Base-by-base conservation (phyloP, 2,113 vertebrate species). In the Atherinomorus stipes region DNA sequence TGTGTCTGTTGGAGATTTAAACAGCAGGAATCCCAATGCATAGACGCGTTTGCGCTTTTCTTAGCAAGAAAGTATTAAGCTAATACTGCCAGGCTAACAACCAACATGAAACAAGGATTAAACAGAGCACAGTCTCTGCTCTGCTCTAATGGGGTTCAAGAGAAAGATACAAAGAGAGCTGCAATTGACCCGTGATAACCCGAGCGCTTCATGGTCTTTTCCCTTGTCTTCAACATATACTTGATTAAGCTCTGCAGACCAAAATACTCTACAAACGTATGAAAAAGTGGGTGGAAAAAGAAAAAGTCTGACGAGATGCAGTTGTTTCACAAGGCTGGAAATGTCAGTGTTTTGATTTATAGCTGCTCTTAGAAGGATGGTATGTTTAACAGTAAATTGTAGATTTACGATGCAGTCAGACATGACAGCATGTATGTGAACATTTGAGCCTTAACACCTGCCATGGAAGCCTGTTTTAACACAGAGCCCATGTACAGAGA, bases 381-480 rank as follows among this genome's bases (percentile, higher is more conserved):
- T 28, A 62, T 78, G 83, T 83, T 76, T 57, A 70, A 81, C 78
- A 71, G 76, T 64, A 76, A 80, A 75, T 45, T 45, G 23, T 1
- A 68, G 81, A 86, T 88, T 89, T 90, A 90, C 26, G 68, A 75
- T 12, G 63, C 76, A 63, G 76, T 63, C 64, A 73, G 70, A 81
- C 53, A 64, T n/a, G 22, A n/a, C 2, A 37, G 78, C 57, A 67
- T 4, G 50, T 73, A 88, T 58, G 76, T 68, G 74, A 83, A 78
- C 84, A 74, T 72, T 70, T 64, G 83, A 89, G 60, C 78, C 61
- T 61, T 25, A 60, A 67, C 88, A 88, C 79, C 81, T 89, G 85
- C 66, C 34, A 15, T 2, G 61, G 58, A 23, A 26, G 58, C 49
- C 60, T 25, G 70, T 60, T 70, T 77, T 50, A 50, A 62, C 31